Evolutionary conservation across 2,113 vertebrate genomes (phyloP).

Genomic region (Mustela lutreola): DNA sequence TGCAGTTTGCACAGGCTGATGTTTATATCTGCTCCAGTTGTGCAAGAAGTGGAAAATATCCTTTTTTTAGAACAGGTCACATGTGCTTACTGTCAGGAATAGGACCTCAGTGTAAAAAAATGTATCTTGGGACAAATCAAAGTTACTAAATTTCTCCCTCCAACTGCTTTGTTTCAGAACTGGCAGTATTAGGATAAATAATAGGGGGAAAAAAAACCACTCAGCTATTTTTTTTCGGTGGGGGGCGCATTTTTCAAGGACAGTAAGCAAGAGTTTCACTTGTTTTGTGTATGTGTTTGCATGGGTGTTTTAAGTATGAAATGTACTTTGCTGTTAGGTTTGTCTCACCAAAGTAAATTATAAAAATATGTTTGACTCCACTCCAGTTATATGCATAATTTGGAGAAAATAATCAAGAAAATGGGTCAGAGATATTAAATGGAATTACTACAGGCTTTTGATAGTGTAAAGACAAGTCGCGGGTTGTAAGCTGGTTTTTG

Average conservation of each 20-base stretch:
- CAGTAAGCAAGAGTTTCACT: constrained; percentile 56
- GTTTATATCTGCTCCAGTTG: constrained; percentile 92
- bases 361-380: constrained; percentile 61
- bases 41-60: constrained; percentile 93
- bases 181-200: constrained; percentile 80
- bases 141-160: constrained; percentile 87
- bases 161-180: constrained; percentile 83
- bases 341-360: constrained; percentile 68
- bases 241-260: constrained; percentile 60
- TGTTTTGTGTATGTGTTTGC: background rate
- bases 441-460: background rate
- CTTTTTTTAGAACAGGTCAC: constrained; percentile 93
- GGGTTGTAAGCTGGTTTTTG: constrained; percentile 10
- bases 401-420: constrained; percentile 65
- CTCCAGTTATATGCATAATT: constrained; percentile 54
- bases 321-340: constrained; percentile 54
- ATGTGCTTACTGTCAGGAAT: constrained; percentile 90
- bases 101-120: constrained; percentile 86
- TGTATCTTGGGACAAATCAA: constrained; percentile 88
- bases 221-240: background rate
- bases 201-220: background rate
- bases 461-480: background rate
- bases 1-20: constrained; percentile 89
- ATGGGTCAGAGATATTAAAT: constrained; percentile 9
- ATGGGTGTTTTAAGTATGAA: constrained; percentile 37